Evolutionary conservation across 2,888 invertebrate species (phyloP).

Genomic region (Hymenopus coronatus): DNA sequence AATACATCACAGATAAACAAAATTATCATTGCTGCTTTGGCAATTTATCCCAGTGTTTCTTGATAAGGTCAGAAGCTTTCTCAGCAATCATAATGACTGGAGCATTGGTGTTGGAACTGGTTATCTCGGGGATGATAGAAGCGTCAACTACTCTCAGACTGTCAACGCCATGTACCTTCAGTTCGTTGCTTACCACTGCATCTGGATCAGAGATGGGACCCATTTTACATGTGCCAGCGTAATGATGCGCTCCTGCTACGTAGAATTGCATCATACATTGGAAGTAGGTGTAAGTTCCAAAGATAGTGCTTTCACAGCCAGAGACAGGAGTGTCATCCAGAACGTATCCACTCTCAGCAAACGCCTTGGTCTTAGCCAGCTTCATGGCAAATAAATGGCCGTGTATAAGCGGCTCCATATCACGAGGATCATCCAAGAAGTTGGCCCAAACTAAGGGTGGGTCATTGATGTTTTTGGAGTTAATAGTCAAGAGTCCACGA

Average conservation of each 20-base stretch:
- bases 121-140: not conserved
- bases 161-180: not conserved
- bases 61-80: slow-evolving; percentile 62
- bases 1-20: not conserved
- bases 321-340: slow-evolving; percentile 41
- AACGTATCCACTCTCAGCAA: slow-evolving; percentile 38
- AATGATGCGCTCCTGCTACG: not conserved
- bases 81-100: not conserved
- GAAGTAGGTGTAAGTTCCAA: not conserved
- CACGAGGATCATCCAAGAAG: slow-evolving; percentile 55
- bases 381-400: slow-evolving; percentile 43
- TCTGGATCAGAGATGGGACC: slow-evolving; percentile 16
- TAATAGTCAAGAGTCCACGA: slow-evolving; percentile 60
- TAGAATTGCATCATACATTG: not conserved
- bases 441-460: slow-evolving; percentile 71
- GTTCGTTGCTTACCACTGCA: not conserved
- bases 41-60: slow-evolving; percentile 43
- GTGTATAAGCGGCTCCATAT: slow-evolving; percentile 44
- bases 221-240: slow-evolving; percentile 12
- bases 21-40: not conserved
- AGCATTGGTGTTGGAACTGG: not conserved
- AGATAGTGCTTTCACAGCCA: slow-evolving; percentile 39
- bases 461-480: slow-evolving; percentile 68
- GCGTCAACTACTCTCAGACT: not conserved
- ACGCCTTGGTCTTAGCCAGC: slow-evolving; percentile 37